These are phyloP conservation scores for Neodontobutis hainanensis DNA, from an alignment of 2,113 vertebrate species.

Conservation along the genomic window DNA sequence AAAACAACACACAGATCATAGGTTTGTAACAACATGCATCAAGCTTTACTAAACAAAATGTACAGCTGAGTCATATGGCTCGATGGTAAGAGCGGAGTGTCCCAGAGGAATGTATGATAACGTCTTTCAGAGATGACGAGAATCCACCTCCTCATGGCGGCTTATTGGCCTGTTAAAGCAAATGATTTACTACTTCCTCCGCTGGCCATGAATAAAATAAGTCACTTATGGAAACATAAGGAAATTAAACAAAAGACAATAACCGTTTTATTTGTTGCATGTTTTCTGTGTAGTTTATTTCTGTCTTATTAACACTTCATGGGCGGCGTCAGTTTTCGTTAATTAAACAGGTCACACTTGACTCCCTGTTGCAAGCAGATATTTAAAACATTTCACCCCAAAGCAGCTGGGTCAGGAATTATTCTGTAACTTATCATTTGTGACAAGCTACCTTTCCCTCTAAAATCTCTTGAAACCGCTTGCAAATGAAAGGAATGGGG, in stretches of 20 bases:
- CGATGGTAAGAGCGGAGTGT: constrained; percentile 19
- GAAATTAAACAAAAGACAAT: background rate
- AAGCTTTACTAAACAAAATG: background rate
- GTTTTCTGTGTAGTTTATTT: background rate
- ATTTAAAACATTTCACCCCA: constrained; percentile 38
- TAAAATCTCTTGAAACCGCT: background rate
- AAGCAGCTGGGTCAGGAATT: constrained; percentile 8
- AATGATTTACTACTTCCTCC: constrained; percentile 57
- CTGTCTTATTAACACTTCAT: background rate
- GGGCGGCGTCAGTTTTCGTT: background rate
- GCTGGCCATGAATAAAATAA: background rate
- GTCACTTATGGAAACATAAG: background rate
- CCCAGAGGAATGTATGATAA: constrained; percentile 36
- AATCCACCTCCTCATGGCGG: constrained; percentile 2
- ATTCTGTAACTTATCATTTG: constrained; percentile 8
- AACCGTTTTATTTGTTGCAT: too few species aligned
- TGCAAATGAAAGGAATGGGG: constrained; percentile 31
- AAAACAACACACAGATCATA: constrained; percentile 1
- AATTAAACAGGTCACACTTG: constrained; percentile 9
- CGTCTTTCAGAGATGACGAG: constrained; percentile 28
- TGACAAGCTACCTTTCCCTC: constrained; percentile 25
- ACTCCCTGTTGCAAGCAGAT: background rate
- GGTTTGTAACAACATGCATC: constrained; percentile 16
- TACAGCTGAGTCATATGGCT: constrained; percentile 21
- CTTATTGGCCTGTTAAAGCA: constrained; percentile 59